These are phyloP conservation scores for Tanytarsus gracilentus DNA, from an alignment of 2,888 invertebrate species.

Conservation along the genomic window DNA sequence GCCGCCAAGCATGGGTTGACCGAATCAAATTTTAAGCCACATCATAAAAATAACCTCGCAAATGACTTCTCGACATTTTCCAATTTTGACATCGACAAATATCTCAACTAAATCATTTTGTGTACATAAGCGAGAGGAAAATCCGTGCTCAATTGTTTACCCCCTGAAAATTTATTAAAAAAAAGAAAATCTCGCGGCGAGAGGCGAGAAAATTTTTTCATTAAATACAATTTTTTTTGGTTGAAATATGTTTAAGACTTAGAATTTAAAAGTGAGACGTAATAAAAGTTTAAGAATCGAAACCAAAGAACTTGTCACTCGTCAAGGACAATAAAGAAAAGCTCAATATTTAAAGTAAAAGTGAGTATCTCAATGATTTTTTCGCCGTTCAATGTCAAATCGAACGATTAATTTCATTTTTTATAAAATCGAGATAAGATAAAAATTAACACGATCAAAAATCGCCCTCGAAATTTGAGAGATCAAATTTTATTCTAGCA, in stretches of 20 bases:
- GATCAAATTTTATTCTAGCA: not conserved
- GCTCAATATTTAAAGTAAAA: too few species aligned
- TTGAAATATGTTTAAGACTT: constrained; percentile 1
- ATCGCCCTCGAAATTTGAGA: too few species aligned
- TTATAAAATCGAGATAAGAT: too few species aligned
- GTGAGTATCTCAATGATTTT: too few species aligned
- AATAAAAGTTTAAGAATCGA: not conserved
- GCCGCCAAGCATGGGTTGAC: constrained; percentile 55
- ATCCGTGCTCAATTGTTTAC: not conserved
- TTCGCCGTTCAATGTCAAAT: too few species aligned
- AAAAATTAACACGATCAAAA: too few species aligned
- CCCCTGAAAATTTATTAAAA: not conserved
- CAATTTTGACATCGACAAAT: constrained; percentile 68
- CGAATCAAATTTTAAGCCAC: constrained; percentile 63
- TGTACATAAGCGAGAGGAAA: not conserved
- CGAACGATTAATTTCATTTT: too few species aligned
- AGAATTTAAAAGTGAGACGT: not conserved
- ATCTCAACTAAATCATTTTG: not conserved
- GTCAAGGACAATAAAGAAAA: not conserved
- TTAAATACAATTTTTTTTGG: constrained; percentile 3
- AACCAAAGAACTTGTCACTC: not conserved
- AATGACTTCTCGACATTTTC: constrained; percentile 89
- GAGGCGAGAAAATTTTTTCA: not conserved
- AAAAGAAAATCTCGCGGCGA: not conserved
- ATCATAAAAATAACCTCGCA: constrained; percentile 79